Base-by-base conservation (phyloP, 2,113 vertebrate species). In the Pollimyrus isidori region DNA sequence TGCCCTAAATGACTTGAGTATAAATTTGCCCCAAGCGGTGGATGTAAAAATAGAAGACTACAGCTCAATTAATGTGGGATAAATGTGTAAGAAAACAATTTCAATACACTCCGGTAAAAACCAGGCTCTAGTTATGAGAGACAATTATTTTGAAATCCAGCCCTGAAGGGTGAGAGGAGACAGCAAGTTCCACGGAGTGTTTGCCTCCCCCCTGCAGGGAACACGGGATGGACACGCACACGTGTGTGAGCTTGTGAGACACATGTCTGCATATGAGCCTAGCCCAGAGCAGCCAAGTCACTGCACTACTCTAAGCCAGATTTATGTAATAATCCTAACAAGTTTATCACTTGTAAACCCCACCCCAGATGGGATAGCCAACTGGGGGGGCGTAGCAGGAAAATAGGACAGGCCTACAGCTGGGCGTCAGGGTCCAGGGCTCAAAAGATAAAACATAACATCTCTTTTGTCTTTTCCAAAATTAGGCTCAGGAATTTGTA, bases 11-110 rank as follows among this genome's bases (percentile, higher is more conserved):
- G 85, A 87, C 49, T 87, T 52, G 52, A 46, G 39, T 62, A 19
- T 50, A 23, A 85, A 62, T 83, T 50, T 88, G 87, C 87, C 80
- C 76, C 48, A 49, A 88, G 87, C n/a, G 80, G 82, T 88, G 53
- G 73, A 88, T 88, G 80, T 39, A 39, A 50, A 42, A 23, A 56
- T 35, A 84, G 39, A 21, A 87, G 30, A 10, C 42, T 3, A 62
- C 58, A 17, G 62, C 58, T 73, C 19, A 26, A 46, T 88, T 88
- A 48, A 88, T 88, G 26, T 49, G 65, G 11, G 58, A 73, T 87
- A 80, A 76, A n/a, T 26, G 48, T 10, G 45, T 42, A 69, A 82
- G 42, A 46, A 90, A 87, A 19, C 3, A 83, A 62, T 21, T 73
- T 15, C 19, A 35, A 26, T 73, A 73, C 65, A 73, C 30, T 39